Percentiles rank a stretch among this genome's conserved stretches.
These are phyloP conservation scores for Phocides pigmalion DNA, from an alignment of 1,140 invertebrate species.

Conservation along the genomic window DNA sequence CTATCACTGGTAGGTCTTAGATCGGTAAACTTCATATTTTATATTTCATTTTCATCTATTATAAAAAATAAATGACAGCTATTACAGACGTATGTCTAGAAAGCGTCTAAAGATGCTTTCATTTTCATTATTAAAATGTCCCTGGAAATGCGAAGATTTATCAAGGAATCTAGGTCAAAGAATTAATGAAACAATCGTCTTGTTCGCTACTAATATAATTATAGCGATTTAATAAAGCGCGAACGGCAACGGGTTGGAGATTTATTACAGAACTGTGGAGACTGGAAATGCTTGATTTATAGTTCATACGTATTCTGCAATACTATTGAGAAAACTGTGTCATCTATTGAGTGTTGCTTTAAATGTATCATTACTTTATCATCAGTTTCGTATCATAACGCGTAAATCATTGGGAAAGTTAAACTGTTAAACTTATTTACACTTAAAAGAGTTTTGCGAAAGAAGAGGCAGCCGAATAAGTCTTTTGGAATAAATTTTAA, in stretches of 20 bases:
- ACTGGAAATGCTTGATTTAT: slow-evolving; percentile 9
- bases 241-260: slow-evolving; percentile 9
- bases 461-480: too few species aligned
- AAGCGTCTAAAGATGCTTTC: slow-evolving; percentile 5
- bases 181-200: slow-evolving; percentile 10
- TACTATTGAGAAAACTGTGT: neutral
- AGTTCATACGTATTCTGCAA: neutral
- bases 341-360: neutral
- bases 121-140: slow-evolving; percentile 6
- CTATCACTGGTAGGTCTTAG: too few species aligned
- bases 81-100: slow-evolving; percentile 1
- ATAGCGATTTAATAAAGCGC: slow-evolving; percentile 12
- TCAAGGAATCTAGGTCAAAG: slow-evolving; percentile 14
- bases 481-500: too few species aligned
- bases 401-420: too few species aligned
- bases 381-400: too few species aligned
- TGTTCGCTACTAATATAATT: slow-evolving; percentile 12
- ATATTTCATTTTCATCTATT: slow-evolving; percentile 17
- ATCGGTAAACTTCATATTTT: slow-evolving; percentile 2
- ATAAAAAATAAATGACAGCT: neutral
- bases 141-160: slow-evolving; percentile 11
- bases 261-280: slow-evolving; percentile 8
- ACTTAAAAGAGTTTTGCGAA: too few species aligned
- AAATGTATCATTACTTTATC: neutral
- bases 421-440: too few species aligned